Base-by-base conservation (phyloP, 2,797 vertebrate species). In the Champsocephalus gunnari region DNA sequence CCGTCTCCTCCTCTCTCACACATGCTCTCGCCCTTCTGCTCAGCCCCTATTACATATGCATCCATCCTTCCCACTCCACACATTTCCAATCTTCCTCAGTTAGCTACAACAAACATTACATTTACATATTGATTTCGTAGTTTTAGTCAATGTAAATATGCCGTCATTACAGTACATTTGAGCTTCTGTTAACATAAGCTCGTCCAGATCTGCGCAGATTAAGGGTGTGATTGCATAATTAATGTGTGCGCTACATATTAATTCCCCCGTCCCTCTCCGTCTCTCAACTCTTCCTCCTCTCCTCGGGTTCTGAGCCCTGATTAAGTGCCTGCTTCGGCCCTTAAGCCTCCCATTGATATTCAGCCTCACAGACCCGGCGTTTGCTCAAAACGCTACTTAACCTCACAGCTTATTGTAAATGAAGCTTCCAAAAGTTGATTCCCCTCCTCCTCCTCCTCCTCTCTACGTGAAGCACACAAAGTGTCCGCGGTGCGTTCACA, bases 111-210 rank as follows among this genome's bases (percentile, higher is more conserved):
- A 99, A 99, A 99, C 98, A 99, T 98, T 99, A 97, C 97, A 99
- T 99, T 99, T 99, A 98, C 98, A 99, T 99, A 98, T 97, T 96
- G 97, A 99, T 98, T 98, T 97, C 97, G 95, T 96, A 97, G 97
- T 99, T 99, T 99, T 97, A 99, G 97, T 99, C 97, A 99, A 97
- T 99, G 98, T 99, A 99, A 99, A 99, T 99, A 99, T 97, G 97
- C 97, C 95, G 97, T 99, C 98, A 99, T 99, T 98, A 98, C 96
- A 97, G 97, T 99, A 98, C 98, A 99, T 99, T 98, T 99, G 97
- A 95, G 96, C 96, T 96, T 96, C 96, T 98, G 97, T 98, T 99
- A 98, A 98, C 97, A 98, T 95, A 97, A 96, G 96, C 97, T 96
- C 96, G 94, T 97, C 95, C 96, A 97, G 98, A 96, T 97, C 96